Evolutionary conservation across 2,888 invertebrate species (phyloP), one percentile per base, ranked within the genome.

Genomic region (Eurois occulta): DNA sequence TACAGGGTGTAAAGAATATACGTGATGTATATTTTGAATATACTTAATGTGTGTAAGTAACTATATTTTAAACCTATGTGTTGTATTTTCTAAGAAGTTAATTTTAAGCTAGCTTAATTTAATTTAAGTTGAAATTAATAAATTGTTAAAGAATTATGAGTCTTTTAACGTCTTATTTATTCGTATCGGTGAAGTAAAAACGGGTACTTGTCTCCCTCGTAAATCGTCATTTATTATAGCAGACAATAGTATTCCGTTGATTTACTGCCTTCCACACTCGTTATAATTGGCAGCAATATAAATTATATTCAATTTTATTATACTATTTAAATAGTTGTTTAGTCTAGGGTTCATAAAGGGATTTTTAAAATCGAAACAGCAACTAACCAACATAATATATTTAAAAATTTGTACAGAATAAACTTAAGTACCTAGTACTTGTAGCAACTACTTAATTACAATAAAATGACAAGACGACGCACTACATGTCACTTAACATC

Each of bases 321-420:
- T 58, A 11, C 13, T 2, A 21, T 60, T 21, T 32, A 4, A 32
- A 32, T 32, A 60, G 10, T 32, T 32, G 8, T 60, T 60, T 60
- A 32, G 8, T 18, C 18, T 21, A 32, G 32, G 60, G 21, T 35
- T 60, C 10, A 2, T 1, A 32, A 21, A 62, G 21, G 41, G 41
- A 1, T 18, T 24, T 65, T 24, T n/a, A 21, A 41, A 35, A 81
- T 48, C 1, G 32, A 92, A 92, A 87, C 90, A 85, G 32, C 76
- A 70, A 73, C 81, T 94, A 95, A 94, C 92, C 94, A 96, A 96
- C 95, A 93, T 95, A 93, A 94, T 95, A 94, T 95, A 95, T 93
- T 96, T 92, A 92, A 93, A 93, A 92, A 94, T 96, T 96, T 96
- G 95, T 96, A 96, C 95, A 96, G 91, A 93, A 92, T 93, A 92